A percentile compares a stretch with the other conserved stretches of the same genome.
Evolutionary conservation across 1,140 invertebrate genomes (phyloP).

Genomic region (Saxidomus purpurata): DNA sequence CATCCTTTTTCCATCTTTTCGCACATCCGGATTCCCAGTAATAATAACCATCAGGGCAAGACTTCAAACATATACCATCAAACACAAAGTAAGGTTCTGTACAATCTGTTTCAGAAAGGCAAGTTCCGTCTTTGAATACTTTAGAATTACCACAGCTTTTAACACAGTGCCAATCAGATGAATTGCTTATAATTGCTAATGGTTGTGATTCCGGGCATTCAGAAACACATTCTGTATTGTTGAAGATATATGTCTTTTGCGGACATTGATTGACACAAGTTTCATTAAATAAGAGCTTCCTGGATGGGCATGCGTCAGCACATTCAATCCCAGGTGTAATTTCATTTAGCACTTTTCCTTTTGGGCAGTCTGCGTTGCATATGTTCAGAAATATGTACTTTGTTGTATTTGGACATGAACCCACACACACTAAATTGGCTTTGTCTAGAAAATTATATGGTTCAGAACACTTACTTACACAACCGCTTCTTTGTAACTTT

Average conservation of each 20-base stretch:
- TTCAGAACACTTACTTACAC: not conserved
- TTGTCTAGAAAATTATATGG: not conserved
- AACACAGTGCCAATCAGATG: not conserved
- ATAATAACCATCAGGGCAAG: constrained; percentile 1
- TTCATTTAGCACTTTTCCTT: not conserved
- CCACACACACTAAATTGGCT: not conserved
- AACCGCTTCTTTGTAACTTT: not conserved
- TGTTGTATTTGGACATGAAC: not conserved
- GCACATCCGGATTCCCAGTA: not conserved
- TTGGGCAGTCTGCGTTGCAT: not conserved
- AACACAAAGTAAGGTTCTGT: not conserved
- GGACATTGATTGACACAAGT: not conserved
- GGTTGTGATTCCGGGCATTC: not conserved
- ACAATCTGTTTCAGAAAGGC: not conserved
- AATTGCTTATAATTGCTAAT: not conserved
- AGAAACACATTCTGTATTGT: not conserved
- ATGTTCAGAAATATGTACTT: not conserved
- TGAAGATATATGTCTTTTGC: not conserved
- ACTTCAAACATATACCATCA: not conserved
- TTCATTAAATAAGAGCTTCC: not conserved
- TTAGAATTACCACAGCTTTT: not conserved
- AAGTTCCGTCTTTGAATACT: not conserved
- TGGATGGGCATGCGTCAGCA: not conserved
- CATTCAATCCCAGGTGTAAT: not conserved
- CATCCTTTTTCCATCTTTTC: not conserved